Base-by-base conservation (phyloP, 2,797 vertebrate genomes). In the Gorsachius magnificus region DNA sequence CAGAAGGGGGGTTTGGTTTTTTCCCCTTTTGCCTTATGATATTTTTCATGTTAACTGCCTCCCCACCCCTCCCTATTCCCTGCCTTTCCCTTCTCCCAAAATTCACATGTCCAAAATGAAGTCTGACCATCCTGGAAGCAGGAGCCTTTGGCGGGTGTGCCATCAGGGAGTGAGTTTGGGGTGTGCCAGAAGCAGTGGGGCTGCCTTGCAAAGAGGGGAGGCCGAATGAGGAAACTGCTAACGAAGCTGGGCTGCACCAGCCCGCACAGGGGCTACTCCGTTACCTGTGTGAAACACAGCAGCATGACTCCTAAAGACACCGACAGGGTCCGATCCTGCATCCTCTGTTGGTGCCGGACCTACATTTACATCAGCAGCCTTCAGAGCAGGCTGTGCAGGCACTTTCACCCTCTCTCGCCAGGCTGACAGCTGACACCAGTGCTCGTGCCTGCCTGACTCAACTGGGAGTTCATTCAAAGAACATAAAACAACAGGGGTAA, bases 201-300 rank as follows among this genome's bases (percentile, higher is more conserved):
- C 46, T 71, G 63, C 78, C 41, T 64, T 45, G 66, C 3, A 1
- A 61, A 81, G 36, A 24, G 22, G 7, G 17, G 38, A 61, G 16
- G 28, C 66, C 65, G 29, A 61, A 71, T n/a, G 50, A 60, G 54
- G 19, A 60, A 71, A 45, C 24, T 16, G 36, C 56, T 83, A 22
- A 60, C 6, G 46, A 57, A 87, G 46, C 20, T 50, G 69, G 64
- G 61, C 48, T 81, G 56, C 60, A 53, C 5, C 60, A 83, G 65
- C 48, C 43, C 0, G 0, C n/a, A 9, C 20, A 25, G 70, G 69
- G 25, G 16, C 4, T 9, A 17, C 29, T 10, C 41, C 3, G 2
- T 13, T 22, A 56, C 64, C 45, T 68, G 9, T 46, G 29, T 3
- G 3, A 70, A 89, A 54, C 64, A 43, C 0, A 0, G 35, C 65